A percentile compares a stretch with the other conserved stretches of the same genome.
Evolutionary conservation across 2,888 invertebrate genomes (phyloP).

Genomic region (Lypha dubia): DNA sequence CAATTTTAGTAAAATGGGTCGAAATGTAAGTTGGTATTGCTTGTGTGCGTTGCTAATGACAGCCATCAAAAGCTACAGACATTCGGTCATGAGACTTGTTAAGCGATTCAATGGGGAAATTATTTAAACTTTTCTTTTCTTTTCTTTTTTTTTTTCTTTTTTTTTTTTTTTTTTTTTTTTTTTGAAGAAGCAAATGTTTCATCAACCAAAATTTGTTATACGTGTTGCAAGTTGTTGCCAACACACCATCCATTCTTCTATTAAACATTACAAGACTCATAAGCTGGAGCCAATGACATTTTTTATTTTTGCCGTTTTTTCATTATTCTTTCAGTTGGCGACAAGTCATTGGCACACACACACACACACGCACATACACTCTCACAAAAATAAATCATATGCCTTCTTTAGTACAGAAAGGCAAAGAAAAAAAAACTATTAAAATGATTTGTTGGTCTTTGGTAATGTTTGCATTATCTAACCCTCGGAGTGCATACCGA

Average conservation of each 20-base stretch:
- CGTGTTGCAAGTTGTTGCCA: slow-evolving; percentile 35
- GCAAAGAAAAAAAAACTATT: background rate
- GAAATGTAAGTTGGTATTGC: slow-evolving; percentile 8
- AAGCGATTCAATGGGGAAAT: slow-evolving; percentile 68
- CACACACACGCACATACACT: no score
- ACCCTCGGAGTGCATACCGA: slow-evolving; percentile 9
- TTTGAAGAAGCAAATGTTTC: slow-evolving; percentile 33
- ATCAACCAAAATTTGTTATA: slow-evolving; percentile 49
- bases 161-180: background rate
- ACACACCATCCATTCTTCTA: background rate
- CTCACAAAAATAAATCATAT: background rate
- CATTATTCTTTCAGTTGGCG: background rate
- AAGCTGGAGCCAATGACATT: slow-evolving; percentile 38
- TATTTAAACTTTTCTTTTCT: slow-evolving; percentile 63
- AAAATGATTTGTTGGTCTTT: background rate
- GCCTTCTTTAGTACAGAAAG: slow-evolving; percentile 5
- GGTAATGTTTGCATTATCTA: slow-evolving; percentile 45
- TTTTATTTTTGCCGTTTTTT: slow-evolving; percentile 2
- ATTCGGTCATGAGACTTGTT: slow-evolving; percentile 60
- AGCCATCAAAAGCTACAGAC: slow-evolving; percentile 69
- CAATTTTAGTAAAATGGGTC: slow-evolving; percentile 30
- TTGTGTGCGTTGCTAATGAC: slow-evolving; percentile 63
- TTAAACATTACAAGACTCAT: slow-evolving; percentile 1
- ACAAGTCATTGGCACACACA: no score
- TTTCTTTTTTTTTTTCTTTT: no score